These are phyloP conservation scores for Ailurus styani DNA, from an alignment of 2,113 vertebrate genomes.

Conservation along the genomic window DNA sequence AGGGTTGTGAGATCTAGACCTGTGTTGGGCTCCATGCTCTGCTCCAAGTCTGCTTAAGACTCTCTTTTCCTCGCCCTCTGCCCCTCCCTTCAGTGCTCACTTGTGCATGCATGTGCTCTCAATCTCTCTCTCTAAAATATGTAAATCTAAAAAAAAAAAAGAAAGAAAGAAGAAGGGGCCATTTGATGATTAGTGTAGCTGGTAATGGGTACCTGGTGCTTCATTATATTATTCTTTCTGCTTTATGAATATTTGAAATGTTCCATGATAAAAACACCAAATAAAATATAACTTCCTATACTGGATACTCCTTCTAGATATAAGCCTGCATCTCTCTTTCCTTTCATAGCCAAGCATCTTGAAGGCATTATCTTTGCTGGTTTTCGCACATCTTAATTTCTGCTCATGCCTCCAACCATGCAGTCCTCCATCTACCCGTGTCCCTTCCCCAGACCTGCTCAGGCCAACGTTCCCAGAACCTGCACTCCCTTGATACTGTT, in stretches of 20 bases:
- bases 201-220: neutral
- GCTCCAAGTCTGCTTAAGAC: neutral
- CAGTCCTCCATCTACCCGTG: neutral
- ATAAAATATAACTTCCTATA: neutral
- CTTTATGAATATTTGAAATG: neutral
- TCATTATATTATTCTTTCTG: neutral
- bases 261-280: neutral
- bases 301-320: neutral
- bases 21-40: too few relatives aligned
- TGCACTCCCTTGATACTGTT: neutral
- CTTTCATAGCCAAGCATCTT: neutral
- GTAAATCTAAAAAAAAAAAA: neutral
- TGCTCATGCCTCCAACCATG: neutral
- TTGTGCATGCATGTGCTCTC: too few relatives aligned
- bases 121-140: neutral
- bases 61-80: neutral
- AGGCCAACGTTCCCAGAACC: neutral
- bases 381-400: neutral
- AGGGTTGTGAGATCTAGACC: neutral
- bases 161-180: neutral
- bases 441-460: neutral
- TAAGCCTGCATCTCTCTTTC: neutral
- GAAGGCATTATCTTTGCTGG: neutral
- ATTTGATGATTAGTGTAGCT: neutral
- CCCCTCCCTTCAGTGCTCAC: too few relatives aligned